Evolutionary conservation across 2,113 vertebrate genomes (phyloP), one percentile per base, ranked within the genome.

Genomic region (Ranitomeya imitator): DNA sequence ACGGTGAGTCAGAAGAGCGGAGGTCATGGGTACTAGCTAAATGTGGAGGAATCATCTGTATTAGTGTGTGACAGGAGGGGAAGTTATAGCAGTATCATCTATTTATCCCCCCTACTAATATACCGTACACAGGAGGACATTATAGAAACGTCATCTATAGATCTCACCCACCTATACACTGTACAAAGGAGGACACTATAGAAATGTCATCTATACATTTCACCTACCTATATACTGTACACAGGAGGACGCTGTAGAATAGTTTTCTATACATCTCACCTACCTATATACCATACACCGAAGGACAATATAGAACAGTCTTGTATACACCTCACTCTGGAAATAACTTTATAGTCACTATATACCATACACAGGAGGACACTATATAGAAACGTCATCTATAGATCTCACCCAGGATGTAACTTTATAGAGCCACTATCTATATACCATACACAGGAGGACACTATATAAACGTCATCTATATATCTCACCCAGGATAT

Each of bases 1-100:
- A 95, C 0, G 94, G 95, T 95, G 92, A 11, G 93, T 45, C 61
- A 8, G 5, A 16, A 11, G 13, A 9, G 12, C 6, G 1, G 74
- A 18, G 73, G 2, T 12, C 13, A 7, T 5, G 7, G 9, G 1
- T 10, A 23, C 10, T 1, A 2, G 21, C 19, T 21, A 63, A 19
- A 19, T 7, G 9, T 23, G 4, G n/a, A 26, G 4, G 67, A 26
- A 69, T 19, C 61, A 63, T 63, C 61, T 63, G 21, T 63, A 63
- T 63, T 45, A 45, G 37, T 45, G 37, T 45, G 37, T 45, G 5
- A 45, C 37, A 45, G 3, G 3, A 45, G 37, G 37, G 3, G 37
- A 45, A 5, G 37, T 18, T 63, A 63, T 63, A 63, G 61, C 19
- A 21, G 21, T 8, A 6, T 19, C 61, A 21, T 63, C 61, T 63